Evolutionary conservation across 2,113 vertebrate genomes (phyloP), one percentile per base, ranked within the genome.

Genomic region (Elachura formosa): DNA sequence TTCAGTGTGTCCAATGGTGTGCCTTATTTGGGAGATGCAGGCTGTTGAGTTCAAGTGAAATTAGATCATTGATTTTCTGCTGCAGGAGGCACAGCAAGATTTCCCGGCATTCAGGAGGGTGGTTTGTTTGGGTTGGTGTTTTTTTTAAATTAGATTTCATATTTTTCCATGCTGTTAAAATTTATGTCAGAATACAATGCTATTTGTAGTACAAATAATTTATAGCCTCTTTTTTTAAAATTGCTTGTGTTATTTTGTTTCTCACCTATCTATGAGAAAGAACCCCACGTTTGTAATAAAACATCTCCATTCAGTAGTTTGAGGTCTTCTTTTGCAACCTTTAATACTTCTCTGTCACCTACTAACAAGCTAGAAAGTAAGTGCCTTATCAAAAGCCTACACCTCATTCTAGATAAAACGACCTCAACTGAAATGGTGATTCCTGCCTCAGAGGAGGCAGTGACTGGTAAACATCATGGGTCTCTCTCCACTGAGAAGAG

Each of bases 11-110:
- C 87, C 69, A 89, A 5, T 73, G 68, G 34, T 25, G 28, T 74
- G 38, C 68, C 83, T 92, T 90, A 55, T 80, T 86, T 86, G 83
- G 71, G 82, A 93, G 66, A 83, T 69, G 58, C 34, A 93, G 77
- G 29, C 66, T 92, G 87, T 93, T 19, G 33, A 76, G 81, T 79
- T 94, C 74, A 91, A 94, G 29, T 69, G 84, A 94, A 95, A 92
- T 87, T 41, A 79, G 49, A 94, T 84, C 80, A 87, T 49, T 72
- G 56, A 87, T 96, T 92, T 95, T 95, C 87, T 91, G 77, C 73
- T 79, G 69, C 73, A 87, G 80, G 73, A 97, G 91, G 78, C 40
- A 84, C 52, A 83, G 41, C 12, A 81, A 91, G 36, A 90, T 73
- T 92, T 95, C 56, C 58, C 1, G 0, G 38, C 74, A 89, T 56